phyloP scores from a whole-genome alignment of 2,888 invertebrate species.

The Aplocera efformata region DNA sequence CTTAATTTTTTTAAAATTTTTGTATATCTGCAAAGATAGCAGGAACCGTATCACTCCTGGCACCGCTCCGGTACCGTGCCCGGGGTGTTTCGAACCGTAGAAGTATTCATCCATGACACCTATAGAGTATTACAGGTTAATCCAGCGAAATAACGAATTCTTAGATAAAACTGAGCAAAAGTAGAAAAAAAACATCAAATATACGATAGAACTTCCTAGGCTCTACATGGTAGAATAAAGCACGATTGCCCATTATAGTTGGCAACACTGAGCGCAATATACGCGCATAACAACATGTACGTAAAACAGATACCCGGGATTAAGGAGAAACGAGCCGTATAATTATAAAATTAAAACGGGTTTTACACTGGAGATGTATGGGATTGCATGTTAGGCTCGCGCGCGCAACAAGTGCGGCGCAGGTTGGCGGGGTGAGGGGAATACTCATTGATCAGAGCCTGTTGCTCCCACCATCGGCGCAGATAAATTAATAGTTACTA shows the following conservation, averaged over 20 bases:
- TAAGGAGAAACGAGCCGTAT: constrained; percentile 12
- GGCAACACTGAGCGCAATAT: constrained; percentile 8
- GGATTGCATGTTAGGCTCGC: constrained; percentile 37
- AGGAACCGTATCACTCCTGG: too few relatives aligned
- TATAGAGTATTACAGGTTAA: too few relatives aligned
- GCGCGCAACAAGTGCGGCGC: constrained; percentile 78
- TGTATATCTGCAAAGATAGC: too few relatives aligned
- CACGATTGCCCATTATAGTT: constrained; percentile 1
- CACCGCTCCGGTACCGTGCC: too few relatives aligned
- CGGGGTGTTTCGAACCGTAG: too few relatives aligned
- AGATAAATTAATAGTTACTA: constrained; percentile 8
- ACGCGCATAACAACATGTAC: constrained; percentile 8
- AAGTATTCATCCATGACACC: too few relatives aligned
- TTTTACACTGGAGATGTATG: constrained; percentile 10
- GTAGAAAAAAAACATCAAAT: too few relatives aligned
- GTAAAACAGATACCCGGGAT: constrained; percentile 5
- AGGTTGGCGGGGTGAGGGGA: constrained; percentile 42
- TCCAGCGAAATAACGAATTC: too few relatives aligned
- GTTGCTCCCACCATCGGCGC: constrained; percentile 53
- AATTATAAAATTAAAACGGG: constrained; percentile 4
- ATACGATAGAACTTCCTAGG: too few relatives aligned
- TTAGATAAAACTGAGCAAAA: too few relatives aligned
- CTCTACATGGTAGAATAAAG: too few relatives aligned
- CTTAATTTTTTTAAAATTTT: too few relatives aligned
- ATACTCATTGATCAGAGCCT: constrained; percentile 74